These are phyloP conservation scores for Pandemis heparana DNA, from an alignment of 2,888 invertebrate genomes.

Conservation along the genomic window DNA sequence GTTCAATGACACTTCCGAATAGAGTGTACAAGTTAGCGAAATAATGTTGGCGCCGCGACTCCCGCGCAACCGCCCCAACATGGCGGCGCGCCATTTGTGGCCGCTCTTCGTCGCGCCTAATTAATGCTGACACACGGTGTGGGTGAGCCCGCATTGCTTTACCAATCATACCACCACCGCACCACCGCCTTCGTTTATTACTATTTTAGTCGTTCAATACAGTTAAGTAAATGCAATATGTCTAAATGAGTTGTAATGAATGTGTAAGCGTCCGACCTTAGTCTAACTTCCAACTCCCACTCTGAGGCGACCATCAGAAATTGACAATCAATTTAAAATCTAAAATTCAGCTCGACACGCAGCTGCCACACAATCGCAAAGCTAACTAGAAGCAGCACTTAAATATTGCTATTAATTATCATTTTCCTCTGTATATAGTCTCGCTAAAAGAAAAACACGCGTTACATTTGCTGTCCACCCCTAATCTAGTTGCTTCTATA, in stretches of 20 bases:
- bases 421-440: too few species aligned
- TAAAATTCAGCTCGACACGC: not conserved
- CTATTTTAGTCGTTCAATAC: constrained; percentile 64
- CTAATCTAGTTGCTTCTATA: not conserved
- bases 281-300: constrained; percentile 48
- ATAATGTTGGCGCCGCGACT: constrained; percentile 70
- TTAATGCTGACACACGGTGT: constrained; percentile 74
- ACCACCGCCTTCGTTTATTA: constrained; percentile 71
- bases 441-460: not conserved
- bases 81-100: constrained; percentile 80
- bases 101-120: constrained; percentile 72
- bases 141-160: constrained; percentile 76
- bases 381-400: not conserved
- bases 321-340: constrained; percentile 27
- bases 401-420: not conserved
- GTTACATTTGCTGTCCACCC: not conserved
- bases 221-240: constrained; percentile 56
- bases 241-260: constrained; percentile 57
- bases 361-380: not conserved
- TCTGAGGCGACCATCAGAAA: constrained; percentile 33
- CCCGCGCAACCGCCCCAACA: constrained; percentile 73
- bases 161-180: constrained; percentile 50
- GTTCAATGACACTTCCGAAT: constrained; percentile 34
- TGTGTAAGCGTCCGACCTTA: constrained; percentile 52
- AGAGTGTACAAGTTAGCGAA: constrained; percentile 59